Base-by-base conservation (phyloP, 92 coral and sea anemone species). In the Siderastrea siderea region DNA sequence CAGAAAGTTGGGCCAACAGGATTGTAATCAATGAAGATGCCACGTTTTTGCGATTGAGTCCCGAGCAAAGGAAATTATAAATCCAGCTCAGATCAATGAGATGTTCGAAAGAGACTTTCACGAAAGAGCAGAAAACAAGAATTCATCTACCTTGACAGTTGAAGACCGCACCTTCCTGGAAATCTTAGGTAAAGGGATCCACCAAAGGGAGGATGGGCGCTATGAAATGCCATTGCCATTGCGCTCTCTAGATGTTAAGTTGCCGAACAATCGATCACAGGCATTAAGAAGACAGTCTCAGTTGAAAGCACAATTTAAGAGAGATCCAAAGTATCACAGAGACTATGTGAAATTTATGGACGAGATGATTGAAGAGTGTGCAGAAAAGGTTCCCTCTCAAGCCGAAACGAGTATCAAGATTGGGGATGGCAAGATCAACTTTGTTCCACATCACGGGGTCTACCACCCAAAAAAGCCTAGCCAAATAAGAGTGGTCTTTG, bases 201-300 rank as follows among this genome's bases (percentile, higher is more conserved):
- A 91, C 77, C 67, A 83, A 75, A 71, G 73, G 7, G 74, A 80
- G 44, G 90, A 75, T 74, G 92, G 92, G 16, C 93, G 87, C 47
- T 90, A 90, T 69, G 92, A 88, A 58, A 92, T 88, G 92, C 92
- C 92, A 16, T 84, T 92, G 2, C 91, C 95, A 6, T 79, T 82
- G 5, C 55, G 50, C 17, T 80, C 49, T 7, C 48, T 44, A 45
- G 72, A 63, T 7, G 82, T 81, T 11, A 38, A 5, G 64, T 65
- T 75, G 11, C 93, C 91, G 38, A 82, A 68, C 47, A 90, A 86
- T 82, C 80, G 87, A 49, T 77, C 84, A 61, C 69, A 58, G 38
- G 92, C 92, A 68, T 81, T 44, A 8, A 59, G 62, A 57, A 75
- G 85, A 43, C 84, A 83, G 0, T 48, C 79, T 26, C 90, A 62